Percentiles rank a stretch among this genome's conserved stretches.
phyloP scores from a whole-genome alignment of 64 coral and sea anemone genomes.

The Astreopora myriophthalma region DNA sequence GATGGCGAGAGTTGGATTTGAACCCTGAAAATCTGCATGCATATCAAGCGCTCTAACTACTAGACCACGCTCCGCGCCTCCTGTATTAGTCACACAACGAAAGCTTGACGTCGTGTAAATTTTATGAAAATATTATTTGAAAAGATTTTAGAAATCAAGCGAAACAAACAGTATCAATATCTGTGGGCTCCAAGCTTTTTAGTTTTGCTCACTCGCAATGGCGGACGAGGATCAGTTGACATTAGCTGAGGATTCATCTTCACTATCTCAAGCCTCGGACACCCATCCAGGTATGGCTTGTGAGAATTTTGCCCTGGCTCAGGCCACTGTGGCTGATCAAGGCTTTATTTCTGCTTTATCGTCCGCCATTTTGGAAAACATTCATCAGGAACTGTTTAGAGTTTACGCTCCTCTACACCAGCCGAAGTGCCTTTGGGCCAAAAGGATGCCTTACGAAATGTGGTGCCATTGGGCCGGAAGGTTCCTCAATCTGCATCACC shows the following conservation, averaged over 20 bases:
- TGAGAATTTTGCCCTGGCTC: conserved; percentile 14
- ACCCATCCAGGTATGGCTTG: neutral
- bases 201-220: no score
- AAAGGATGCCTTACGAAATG: neutral
- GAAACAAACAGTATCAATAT: no score
- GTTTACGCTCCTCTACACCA: neutral
- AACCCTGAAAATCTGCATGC: no score
- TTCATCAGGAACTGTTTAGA: conserved; percentile 14
- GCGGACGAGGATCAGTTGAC: no score
- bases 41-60: no score
- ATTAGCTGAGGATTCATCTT: neutral
- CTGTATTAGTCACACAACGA: no score
- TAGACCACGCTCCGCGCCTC: no score
- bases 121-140: no score
- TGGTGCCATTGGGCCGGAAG: conserved; percentile 70
- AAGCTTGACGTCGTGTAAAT: no score
- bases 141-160: no score
- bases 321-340: conserved; percentile 48
- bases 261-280: neutral
- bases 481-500: conserved; percentile 17
- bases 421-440: neutral
- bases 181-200: no score
- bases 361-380: conserved; percentile 12
- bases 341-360: conserved; percentile 38
- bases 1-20: no score